Conservation (phyloP, 2,797 vertebrate genomes). For the Margarornis squamiger region DNA sequence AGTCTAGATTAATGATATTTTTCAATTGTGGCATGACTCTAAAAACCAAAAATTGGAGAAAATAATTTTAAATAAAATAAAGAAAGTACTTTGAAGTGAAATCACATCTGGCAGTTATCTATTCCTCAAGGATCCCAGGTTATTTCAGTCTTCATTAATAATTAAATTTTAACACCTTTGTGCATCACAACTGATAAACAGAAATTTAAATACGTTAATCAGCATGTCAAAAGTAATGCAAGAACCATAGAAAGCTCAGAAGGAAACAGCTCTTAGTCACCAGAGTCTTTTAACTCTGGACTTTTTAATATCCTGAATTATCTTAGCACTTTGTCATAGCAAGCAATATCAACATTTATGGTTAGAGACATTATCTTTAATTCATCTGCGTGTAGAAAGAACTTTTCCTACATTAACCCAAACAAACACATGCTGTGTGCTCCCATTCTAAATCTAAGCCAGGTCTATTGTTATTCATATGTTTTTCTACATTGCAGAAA, state of each 20-base stretch:
- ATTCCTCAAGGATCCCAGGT: background rate
- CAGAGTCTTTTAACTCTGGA: background rate
- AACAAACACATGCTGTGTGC: background rate
- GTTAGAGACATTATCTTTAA: background rate
- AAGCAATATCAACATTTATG: background rate
- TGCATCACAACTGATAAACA: background rate
- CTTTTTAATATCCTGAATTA: background rate
- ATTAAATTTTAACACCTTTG: constrained; percentile 18
- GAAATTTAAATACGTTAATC: background rate
- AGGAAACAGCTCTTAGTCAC: background rate
- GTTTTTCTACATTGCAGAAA: background rate
- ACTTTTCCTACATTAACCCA: background rate
- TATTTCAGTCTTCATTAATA: background rate
- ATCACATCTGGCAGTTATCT: background rate
- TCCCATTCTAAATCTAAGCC: background rate
- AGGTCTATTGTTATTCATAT: background rate
- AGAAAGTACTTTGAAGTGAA: background rate
- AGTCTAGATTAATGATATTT: constrained; percentile 13
- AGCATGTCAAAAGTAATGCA: background rate
- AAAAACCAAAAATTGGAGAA: constrained; percentile 31
- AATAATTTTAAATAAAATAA: background rate
- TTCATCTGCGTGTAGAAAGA: background rate
- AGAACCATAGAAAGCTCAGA: background rate
- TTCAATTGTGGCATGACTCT: background rate
- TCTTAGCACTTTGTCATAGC: background rate